Evolutionary conservation across 2,113 vertebrate species (phyloP), one percentile per base, ranked within the genome.

Genomic region (Xiphophorus hellerii): DNA sequence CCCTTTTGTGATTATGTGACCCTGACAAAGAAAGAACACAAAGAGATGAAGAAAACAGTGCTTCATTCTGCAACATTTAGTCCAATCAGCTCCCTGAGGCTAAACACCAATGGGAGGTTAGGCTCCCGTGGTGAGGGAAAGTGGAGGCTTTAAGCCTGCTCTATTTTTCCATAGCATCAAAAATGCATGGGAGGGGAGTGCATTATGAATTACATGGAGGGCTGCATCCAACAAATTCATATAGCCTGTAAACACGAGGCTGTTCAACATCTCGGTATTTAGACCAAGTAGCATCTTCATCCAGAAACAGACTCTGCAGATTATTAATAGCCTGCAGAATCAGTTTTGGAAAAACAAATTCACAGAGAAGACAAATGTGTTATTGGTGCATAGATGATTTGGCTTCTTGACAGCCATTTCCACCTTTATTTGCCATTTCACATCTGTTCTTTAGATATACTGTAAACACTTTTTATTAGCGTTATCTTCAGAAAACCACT

Each of bases 1-100:
- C 65, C 73, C 66, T 65, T 83, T 76, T 85, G 83, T 80, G 73
- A 66, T 77, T 76, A 71, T 25, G 35, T 81, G 75, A 87, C 86
- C 78, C 68, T 28, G 44, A 69, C 65, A 28, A 51, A 71, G 39
- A 74, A 71, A 81, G 58, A 29, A 85, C 65, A 84, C 68, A 17
- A 66, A 76, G 72, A 70, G 65, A 60, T 35, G 60, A 71, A 69
- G 73, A 78, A 89, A 87, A 88, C 78, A 83, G 73, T 42, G 69
- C 78, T 84, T 78, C 73, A 81, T 90, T 88, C 86, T 91, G 89
- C 86, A 88, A 84, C 87, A 90, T 91, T 91, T 88, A 89, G 90
- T 84, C 88, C 88, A 93, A 93, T 93, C 90, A 92, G 91, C 88
- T 92, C 85, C 83, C 86, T 81, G 86, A 88, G 89, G 87, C 84